Percentiles rank a stretch among this genome's conserved stretches.
Conservation (phyloP, 2,888 invertebrate species). For the Gasteruption jaculator region DNA sequence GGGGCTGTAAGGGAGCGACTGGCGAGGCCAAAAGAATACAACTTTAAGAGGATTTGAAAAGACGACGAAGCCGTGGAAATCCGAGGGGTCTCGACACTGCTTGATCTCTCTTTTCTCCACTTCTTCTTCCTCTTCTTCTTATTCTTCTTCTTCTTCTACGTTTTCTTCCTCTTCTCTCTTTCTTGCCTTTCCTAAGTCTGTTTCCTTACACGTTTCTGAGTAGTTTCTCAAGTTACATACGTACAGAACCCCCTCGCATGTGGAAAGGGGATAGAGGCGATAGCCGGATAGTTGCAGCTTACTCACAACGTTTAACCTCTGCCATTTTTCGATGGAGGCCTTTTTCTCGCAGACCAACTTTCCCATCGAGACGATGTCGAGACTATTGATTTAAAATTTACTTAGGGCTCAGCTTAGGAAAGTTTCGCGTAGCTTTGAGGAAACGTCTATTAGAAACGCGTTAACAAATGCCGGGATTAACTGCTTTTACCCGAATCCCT, state of each 20-base stretch:
- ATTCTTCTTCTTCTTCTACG: conserved; percentile 14
- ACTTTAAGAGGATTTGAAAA: conserved; percentile 51
- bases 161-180: conserved; percentile 17
- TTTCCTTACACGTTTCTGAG: conserved; percentile 21
- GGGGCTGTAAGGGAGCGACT: conserved; percentile 25
- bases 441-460: conserved; percentile 44
- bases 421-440: conserved; percentile 26
- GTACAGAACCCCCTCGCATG: too few relatives aligned
- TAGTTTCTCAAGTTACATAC: too few relatives aligned
- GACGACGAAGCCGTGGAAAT: conserved; percentile 51
- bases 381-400: too few relatives aligned
- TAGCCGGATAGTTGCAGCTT: too few relatives aligned
- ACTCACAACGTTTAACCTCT: too few relatives aligned
- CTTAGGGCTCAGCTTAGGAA: too few relatives aligned
- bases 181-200: conserved; percentile 20
- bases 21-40: conserved; percentile 52
- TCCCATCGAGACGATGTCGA: too few relatives aligned
- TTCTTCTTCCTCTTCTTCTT: conserved; percentile 25
- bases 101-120: conserved; percentile 40
- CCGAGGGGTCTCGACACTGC: conserved; percentile 49
- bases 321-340: too few relatives aligned
- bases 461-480: conserved; percentile 46
- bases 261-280: too few relatives aligned
- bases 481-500: conserved; percentile 33
- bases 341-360: too few relatives aligned